A percentile compares a stretch with the other conserved stretches of the same genome.
phyloP scores from a whole-genome alignment of 1,140 invertebrate genomes.

The Hypothenemus hampei region DNA sequence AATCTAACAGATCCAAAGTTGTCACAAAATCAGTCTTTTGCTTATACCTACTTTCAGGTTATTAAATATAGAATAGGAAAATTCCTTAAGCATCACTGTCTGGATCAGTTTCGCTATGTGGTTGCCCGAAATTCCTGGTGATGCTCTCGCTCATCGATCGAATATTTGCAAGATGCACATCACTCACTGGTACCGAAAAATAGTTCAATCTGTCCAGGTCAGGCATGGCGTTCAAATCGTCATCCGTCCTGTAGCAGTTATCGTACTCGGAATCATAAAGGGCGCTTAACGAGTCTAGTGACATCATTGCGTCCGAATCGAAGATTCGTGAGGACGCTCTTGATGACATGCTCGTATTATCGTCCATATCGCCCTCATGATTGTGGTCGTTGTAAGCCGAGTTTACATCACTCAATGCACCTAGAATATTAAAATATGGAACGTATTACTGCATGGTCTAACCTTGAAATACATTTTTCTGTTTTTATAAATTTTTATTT shows the following conservation, averaged over 20 bases:
- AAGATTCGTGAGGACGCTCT: slow-evolving; percentile 72
- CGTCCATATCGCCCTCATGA: slow-evolving; percentile 68
- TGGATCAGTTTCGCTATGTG: slow-evolving; percentile 55
- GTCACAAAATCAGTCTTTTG: too few relatives aligned
- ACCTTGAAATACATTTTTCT: too few relatives aligned
- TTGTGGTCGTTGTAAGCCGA: slow-evolving; percentile 74
- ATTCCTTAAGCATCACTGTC: slow-evolving; percentile 55
- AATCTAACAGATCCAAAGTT: too few relatives aligned
- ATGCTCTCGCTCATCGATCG: slow-evolving; percentile 70
- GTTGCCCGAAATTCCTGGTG: slow-evolving; percentile 67
- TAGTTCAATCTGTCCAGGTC: slow-evolving; percentile 45
- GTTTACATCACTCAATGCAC: slow-evolving; percentile 69
- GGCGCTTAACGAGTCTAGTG: slow-evolving; percentile 70
- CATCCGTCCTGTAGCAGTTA: slow-evolving; percentile 53
- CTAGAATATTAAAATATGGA: slow-evolving; percentile 15
- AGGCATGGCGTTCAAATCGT: slow-evolving; percentile 44
- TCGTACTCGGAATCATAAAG: slow-evolving; percentile 83
- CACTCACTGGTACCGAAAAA: slow-evolving; percentile 53
- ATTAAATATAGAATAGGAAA: too few relatives aligned
- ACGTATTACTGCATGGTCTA: too few relatives aligned
- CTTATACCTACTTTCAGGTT: too few relatives aligned
- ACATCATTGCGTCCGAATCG: slow-evolving; percentile 69
- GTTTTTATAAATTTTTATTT: too few relatives aligned
- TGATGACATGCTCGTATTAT: slow-evolving; percentile 71
- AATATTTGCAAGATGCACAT: slow-evolving; percentile 71